Evolutionary conservation across 2,113 vertebrate genomes (phyloP).

Genomic region (Mugil cephalus): DNA sequence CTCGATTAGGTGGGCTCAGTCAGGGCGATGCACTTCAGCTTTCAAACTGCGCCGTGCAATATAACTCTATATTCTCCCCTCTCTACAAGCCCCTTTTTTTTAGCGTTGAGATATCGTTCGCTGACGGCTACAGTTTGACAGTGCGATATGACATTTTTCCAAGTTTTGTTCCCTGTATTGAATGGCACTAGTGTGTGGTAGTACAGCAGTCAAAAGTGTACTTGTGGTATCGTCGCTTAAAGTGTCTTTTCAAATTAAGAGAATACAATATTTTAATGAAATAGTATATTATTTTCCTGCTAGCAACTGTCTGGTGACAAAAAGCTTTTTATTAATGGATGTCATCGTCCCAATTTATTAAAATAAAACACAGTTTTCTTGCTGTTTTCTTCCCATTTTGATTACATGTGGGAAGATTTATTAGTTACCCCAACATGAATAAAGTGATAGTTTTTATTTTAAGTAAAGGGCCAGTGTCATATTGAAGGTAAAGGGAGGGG

Average conservation of each 20-base stretch:
- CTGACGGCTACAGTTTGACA: slow-evolving; percentile 3
- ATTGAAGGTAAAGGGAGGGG: slow-evolving; percentile 55
- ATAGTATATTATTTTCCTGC: slow-evolving; percentile 6
- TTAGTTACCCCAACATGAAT: slow-evolving; percentile 22
- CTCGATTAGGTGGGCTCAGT: slow-evolving; percentile 83
- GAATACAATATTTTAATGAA: slow-evolving; percentile 19
- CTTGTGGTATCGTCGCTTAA: neutral
- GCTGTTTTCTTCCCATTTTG: neutral
- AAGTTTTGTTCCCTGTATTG: slow-evolving; percentile 1
- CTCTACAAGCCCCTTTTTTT: slow-evolving; percentile 5
- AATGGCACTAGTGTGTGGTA: neutral
- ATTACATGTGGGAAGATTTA: neutral
- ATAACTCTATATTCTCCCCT: slow-evolving; percentile 17
- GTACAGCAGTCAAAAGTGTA: neutral
- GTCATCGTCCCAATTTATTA: neutral
- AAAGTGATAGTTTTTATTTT: slow-evolving; percentile 41
- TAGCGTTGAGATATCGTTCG: neutral
- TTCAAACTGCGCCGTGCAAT: slow-evolving; percentile 37
- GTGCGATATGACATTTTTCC: slow-evolving; percentile 23
- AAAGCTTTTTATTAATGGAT: slow-evolving; percentile 46
- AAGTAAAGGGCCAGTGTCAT: slow-evolving; percentile 63
- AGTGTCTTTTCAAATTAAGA: neutral
- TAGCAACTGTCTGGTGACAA: slow-evolving; percentile 23
- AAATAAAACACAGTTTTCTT: slow-evolving; percentile 10
- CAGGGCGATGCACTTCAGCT: slow-evolving; percentile 54